Evolutionary conservation across 2,797 vertebrate species (phyloP), one percentile per base, ranked within the genome.

Genomic region (Varecia variegata): DNA sequence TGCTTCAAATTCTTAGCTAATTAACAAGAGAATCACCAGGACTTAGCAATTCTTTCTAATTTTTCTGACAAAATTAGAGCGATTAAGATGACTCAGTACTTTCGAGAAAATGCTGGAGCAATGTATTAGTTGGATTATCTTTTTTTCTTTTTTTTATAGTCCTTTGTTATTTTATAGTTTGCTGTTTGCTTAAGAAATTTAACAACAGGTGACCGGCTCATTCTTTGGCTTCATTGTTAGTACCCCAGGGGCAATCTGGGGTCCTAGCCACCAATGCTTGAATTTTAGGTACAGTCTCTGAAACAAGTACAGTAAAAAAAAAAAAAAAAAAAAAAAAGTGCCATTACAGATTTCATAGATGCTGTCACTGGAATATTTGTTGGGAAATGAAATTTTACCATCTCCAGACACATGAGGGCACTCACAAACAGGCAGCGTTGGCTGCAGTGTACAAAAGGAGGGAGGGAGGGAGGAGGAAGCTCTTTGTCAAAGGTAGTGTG

Each of bases 401-500:
- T 43, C 27, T 54, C 25, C 52, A 56, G 70, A 81, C 96, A 97
- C 93, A 79, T 0, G 95, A 92, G 95, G 96, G 95, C 86, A 40
- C 88, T 85, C 62, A 65, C 52, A 52, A n/a, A 38, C 45, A 95
- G 92, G 65, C 56, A 45, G 47, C 21, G 13, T 17, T 17, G 79
- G 62, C 5, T n/a, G 40, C 62, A 38, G 7, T 0, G 4, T 12
- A 0, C 7, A 35, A 82, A 67, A 40, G 62, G 87, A 58, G 15
- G 68, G 13, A 43, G 2, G 27, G 21, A 20, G 0, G 62, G 8
- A 10, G 45, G 23, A n/a, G 35, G 7, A 10, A 32, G 12, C 40
- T 67, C n/a, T 45, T 20, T 43, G 23, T 73, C 17, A 30, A 17
- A 58, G 58, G 20, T 25, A 7, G 7, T 20, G 17, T 60, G n/a